These are phyloP conservation scores for Osmerus eperlanus DNA, from an alignment of 2,113 vertebrate species.

Conservation along the genomic window DNA sequence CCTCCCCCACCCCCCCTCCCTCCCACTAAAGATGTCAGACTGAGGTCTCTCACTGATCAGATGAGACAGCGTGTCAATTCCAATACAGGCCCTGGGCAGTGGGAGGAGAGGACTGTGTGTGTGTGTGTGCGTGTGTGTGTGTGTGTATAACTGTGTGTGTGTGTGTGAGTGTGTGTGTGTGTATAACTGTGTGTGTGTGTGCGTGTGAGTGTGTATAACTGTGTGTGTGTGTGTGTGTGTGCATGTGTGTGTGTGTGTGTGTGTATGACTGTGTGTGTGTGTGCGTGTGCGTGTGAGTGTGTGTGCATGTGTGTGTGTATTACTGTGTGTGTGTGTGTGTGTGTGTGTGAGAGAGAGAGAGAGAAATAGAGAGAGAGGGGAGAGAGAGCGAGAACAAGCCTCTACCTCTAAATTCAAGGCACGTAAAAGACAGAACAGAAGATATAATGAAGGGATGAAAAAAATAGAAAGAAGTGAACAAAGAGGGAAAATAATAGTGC, in stretches of 20 bases:
- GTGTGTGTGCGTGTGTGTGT: background rate
- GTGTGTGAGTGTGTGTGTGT: too few relatives aligned
- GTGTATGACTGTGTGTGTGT: background rate
- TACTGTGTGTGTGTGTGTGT: background rate
- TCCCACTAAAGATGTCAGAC: slow-evolving; percentile 5
- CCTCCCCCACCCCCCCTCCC: background rate
- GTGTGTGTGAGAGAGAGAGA: background rate
- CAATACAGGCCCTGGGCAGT: slow-evolving; percentile 13
- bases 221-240: too few relatives aligned
- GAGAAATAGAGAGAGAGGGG: background rate
- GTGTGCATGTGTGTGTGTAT: too few relatives aligned
- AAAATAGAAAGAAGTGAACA: too few relatives aligned
- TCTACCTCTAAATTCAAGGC: too few relatives aligned
- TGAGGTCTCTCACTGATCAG: background rate
- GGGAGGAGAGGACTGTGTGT: slow-evolving; percentile 1
- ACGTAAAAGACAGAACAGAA: too few relatives aligned
- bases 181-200: too few relatives aligned
- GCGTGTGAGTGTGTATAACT: too few relatives aligned
- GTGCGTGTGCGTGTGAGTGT: background rate
- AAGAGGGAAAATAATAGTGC: too few relatives aligned
- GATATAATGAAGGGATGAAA: too few relatives aligned
- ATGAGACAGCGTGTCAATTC: slow-evolving; percentile 43
- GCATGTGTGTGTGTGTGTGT: too few relatives aligned
- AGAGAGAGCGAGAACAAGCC: too few relatives aligned
- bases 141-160: background rate